Percentiles rank a stretch among this genome's conserved stretches.
phyloP scores from a whole-genome alignment of 2,888 invertebrate species.

The Hypolimnas misippus region DNA sequence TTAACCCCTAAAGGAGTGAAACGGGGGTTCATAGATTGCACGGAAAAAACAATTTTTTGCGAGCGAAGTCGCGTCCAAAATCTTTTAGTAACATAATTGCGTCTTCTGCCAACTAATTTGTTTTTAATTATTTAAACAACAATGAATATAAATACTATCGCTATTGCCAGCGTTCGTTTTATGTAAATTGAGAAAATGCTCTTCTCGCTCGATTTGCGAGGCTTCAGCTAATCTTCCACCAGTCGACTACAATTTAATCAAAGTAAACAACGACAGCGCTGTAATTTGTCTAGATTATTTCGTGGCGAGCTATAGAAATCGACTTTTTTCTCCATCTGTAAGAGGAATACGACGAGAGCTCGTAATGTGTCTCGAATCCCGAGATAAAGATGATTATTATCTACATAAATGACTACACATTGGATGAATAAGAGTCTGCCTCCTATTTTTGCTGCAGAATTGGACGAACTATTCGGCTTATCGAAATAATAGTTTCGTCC shows the following conservation, averaged over 20 bases:
- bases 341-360: slow-evolving; percentile 48
- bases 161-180: slow-evolving; percentile 72
- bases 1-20: too few species aligned
- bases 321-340: slow-evolving; percentile 75
- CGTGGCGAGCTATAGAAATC: slow-evolving; percentile 79
- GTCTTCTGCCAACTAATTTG: background rate
- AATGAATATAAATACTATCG: slow-evolving; percentile 64
- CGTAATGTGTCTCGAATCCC: slow-evolving; percentile 65
- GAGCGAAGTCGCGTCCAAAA: too few species aligned
- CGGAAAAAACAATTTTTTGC: too few species aligned
- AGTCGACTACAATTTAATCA: slow-evolving; percentile 84
- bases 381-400: slow-evolving; percentile 68
- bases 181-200: slow-evolving; percentile 80
- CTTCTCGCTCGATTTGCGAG: slow-evolving; percentile 79
- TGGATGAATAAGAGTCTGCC: slow-evolving; percentile 26
- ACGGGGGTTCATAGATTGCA: too few species aligned
- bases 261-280: slow-evolving; percentile 79
- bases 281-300: slow-evolving; percentile 84
- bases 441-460: slow-evolving; percentile 50
- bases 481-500: slow-evolving; percentile 49
- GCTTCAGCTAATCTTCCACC: slow-evolving; percentile 81
- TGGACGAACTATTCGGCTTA: slow-evolving; percentile 54
- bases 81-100: too few species aligned
- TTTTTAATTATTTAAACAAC: slow-evolving; percentile 29
- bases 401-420: slow-evolving; percentile 58